Base-by-base conservation (phyloP, 1,140 invertebrate genomes). In the Ridgeia piscesae region DNA sequence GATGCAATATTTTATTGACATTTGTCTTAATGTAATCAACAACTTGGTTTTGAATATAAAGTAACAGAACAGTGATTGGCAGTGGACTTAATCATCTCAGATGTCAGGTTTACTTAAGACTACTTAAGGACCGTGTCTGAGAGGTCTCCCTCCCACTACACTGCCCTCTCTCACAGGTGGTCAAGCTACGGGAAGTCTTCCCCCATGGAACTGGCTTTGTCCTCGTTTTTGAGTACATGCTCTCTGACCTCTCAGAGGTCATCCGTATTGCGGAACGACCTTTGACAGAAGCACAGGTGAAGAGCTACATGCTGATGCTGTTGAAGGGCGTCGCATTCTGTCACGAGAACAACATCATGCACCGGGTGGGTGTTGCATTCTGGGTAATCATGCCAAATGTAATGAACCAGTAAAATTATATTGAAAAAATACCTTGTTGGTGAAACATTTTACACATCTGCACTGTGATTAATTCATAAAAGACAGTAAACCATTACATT, bases 191-290 rank as follows among this genome's bases (percentile, higher is more conserved):
- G 58, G 98, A 99, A 94, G 98, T 99, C 93, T 99, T 99, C 95
- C 97, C 98, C 14, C 97, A 98, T 94, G 98, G 98, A 0, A 97
- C 98, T 94, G 98, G 98, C 50, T 97, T 99, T 91, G 97, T 99
- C 8, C 96, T 99, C 93, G 99, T 99, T 0, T 97, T 99, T 96
- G 98, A 99, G 94, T 99, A 97, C 94, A 98, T 99, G 97, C 97
- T 97, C 9, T 98, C 98, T 17, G 98, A 99, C 92, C 96, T 99
- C 8, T 98, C 98, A 95, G 98, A 99, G 94, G 97, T 99, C 93
- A 96, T 99, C 9, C 97, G 97, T 93, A 98, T 98, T 94, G 96
- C 97, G 48, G 97, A 97, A 33, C 97, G 97, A 94, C 97, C 97
- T 11, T 95, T 99, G 90, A 97, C 96, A 1, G 95, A 97, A 92